Evolutionary conservation across 2,797 vertebrate genomes (phyloP).

Genomic region (Myotis pilosus): DNA sequence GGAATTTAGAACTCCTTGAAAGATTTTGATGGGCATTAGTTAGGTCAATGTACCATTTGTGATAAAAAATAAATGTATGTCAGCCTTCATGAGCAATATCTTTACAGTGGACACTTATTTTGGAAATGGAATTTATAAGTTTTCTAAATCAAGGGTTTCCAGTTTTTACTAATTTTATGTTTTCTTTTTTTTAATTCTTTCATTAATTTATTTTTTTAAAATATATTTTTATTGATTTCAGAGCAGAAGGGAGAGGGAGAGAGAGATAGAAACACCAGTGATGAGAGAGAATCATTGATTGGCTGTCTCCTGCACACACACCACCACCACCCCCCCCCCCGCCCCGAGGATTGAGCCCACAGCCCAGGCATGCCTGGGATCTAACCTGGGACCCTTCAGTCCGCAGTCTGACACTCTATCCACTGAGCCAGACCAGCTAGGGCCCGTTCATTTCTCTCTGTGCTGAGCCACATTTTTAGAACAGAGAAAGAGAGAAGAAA

Average conservation of each 20-base stretch:
- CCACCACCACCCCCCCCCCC: too few relatives aligned
- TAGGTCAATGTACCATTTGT: constrained; percentile 4
- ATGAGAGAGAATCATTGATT: too few relatives aligned
- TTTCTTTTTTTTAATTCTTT: constrained; percentile 24
- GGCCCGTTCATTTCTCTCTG: background rate
- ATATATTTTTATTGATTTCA: too few relatives aligned
- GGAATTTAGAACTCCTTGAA: constrained; percentile 28
- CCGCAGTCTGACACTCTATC: too few relatives aligned
- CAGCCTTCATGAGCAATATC: constrained; percentile 39
- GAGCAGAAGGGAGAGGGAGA: too few relatives aligned
- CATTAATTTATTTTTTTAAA: background rate
- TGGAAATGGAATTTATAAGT: constrained; percentile 47
- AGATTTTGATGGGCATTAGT: constrained; percentile 43
- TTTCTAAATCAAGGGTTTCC: constrained; percentile 54
- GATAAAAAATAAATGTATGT: background rate
- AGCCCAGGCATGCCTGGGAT: too few relatives aligned
- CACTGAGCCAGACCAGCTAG: too few relatives aligned
- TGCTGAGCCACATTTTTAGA: constrained; percentile 2
- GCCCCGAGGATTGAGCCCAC: too few relatives aligned
- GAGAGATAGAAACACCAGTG: too few relatives aligned
- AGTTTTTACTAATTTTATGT: constrained; percentile 39
- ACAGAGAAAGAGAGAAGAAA: background rate
- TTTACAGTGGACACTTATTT: constrained; percentile 56
- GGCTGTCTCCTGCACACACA: too few relatives aligned
- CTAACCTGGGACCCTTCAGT: too few relatives aligned